A percentile compares a stretch with the other conserved stretches of the same genome.
These are phyloP conservation scores for Drosophila virilis DNA, from an alignment of 1,140 invertebrate genomes.

Conservation along the genomic window DNA sequence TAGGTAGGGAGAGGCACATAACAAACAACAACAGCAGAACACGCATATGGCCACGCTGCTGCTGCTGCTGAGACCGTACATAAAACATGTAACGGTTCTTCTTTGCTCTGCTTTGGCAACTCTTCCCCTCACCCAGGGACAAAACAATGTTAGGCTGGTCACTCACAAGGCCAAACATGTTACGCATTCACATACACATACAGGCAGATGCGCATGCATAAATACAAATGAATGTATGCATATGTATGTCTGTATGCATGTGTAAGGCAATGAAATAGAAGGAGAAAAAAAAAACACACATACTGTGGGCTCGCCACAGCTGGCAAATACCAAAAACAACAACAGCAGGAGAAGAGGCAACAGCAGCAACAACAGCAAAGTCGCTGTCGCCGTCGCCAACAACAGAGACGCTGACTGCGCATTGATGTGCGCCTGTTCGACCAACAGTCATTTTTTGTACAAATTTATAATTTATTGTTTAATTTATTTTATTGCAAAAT, in stretches of 20 bases:
- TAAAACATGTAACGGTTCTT: slow-evolving; percentile 19
- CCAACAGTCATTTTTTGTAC: slow-evolving; percentile 81
- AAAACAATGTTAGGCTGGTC: slow-evolving; percentile 22
- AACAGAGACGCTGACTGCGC: slow-evolving; percentile 10
- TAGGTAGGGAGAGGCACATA: neutral
- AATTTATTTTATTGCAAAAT: slow-evolving; percentile 82
- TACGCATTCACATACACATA: slow-evolving; percentile 10
- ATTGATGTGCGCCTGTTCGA: slow-evolving; percentile 70
- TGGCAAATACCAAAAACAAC: slow-evolving; percentile 28
- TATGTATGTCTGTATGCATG: neutral
- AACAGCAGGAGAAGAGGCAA: slow-evolving; percentile 5
- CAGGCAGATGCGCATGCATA: slow-evolving; percentile 4
- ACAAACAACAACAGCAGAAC: slow-evolving; percentile 4
- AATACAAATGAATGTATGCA: slow-evolving; percentile 11
- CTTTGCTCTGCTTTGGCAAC: slow-evolving; percentile 4
- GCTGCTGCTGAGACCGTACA: slow-evolving; percentile 1
- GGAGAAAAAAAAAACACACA: slow-evolving; percentile 60
- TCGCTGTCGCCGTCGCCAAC: slow-evolving; percentile 4
- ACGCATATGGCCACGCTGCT: slow-evolving; percentile 5
- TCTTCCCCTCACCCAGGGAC: neutral
- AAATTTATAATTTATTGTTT: slow-evolving; percentile 83
- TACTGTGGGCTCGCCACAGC: slow-evolving; percentile 51
- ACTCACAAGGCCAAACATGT: slow-evolving; percentile 31
- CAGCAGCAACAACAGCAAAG: slow-evolving; percentile 21
- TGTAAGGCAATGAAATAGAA: slow-evolving; percentile 45